phyloP scores from a whole-genome alignment of 1,140 invertebrate genomes.

The Drosophila littoralis region DNA sequence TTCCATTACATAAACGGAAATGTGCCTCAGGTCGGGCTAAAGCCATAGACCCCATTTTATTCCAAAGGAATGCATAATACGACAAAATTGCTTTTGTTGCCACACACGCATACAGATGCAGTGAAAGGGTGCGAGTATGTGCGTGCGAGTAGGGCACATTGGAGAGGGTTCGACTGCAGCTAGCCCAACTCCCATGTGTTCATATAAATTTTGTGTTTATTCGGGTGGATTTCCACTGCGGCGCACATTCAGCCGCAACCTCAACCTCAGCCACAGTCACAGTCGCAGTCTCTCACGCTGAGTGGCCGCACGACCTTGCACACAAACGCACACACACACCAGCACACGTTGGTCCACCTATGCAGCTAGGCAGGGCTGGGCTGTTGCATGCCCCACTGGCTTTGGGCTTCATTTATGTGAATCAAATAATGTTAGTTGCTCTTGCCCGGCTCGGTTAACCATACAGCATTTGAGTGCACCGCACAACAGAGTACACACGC shows the following conservation, averaged over 20 bases:
- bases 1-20: slow-evolving; percentile 46
- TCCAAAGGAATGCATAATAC: slow-evolving; percentile 69
- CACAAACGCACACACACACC: slow-evolving; percentile 18
- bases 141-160: not conserved
- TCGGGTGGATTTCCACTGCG: slow-evolving; percentile 80
- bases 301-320: slow-evolving; percentile 58
- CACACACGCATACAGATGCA: slow-evolving; percentile 44
- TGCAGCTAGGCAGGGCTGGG: slow-evolving; percentile 22
- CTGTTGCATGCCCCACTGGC: slow-evolving; percentile 44
- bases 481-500: slow-evolving; percentile 14
- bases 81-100: slow-evolving; percentile 75
- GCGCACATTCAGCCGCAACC: slow-evolving; percentile 61
- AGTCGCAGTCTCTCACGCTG: slow-evolving; percentile 46
- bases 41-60: slow-evolving; percentile 35
- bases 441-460: slow-evolving; percentile 50
- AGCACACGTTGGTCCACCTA: slow-evolving; percentile 10
- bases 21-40: slow-evolving; percentile 44
- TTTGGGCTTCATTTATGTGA: slow-evolving; percentile 73
- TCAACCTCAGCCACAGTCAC: slow-evolving; percentile 18
- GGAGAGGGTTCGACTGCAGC: not conserved
- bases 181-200: slow-evolving; percentile 69
- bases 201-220: slow-evolving; percentile 83
- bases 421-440: slow-evolving; percentile 56
- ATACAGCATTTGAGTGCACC: slow-evolving; percentile 35
- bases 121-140: not conserved